phyloP scores from a whole-genome alignment of 2,888 invertebrate species.

The Coelogynopora nodosa region DNA sequence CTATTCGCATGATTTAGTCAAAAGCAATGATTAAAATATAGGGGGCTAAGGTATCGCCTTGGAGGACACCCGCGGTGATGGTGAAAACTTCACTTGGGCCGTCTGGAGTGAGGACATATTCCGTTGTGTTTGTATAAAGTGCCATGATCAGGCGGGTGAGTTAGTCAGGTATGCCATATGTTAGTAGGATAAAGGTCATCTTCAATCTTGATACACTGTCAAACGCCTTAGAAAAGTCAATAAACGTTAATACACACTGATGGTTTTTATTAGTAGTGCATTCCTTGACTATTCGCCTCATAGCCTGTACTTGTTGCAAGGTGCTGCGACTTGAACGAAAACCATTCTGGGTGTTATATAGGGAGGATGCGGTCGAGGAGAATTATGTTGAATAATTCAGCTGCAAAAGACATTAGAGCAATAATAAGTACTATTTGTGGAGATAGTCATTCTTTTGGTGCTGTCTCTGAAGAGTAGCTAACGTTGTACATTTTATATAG shows the following conservation, averaged over 20 bases:
- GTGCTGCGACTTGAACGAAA: background rate
- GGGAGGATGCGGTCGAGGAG: too few relatives aligned
- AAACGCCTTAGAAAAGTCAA: constrained; percentile 10
- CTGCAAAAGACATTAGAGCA: too few relatives aligned
- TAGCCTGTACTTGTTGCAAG: background rate
- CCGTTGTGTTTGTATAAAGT: background rate
- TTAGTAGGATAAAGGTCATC: background rate
- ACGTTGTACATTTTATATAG: too few relatives aligned
- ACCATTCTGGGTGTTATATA: too few relatives aligned
- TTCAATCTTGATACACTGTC: background rate
- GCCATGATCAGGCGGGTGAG: background rate
- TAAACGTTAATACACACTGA: background rate
- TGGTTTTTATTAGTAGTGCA: background rate
- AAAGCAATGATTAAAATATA: background rate
- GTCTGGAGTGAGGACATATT: background rate
- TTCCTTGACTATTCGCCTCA: background rate
- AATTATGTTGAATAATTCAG: too few relatives aligned
- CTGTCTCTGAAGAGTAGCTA: too few relatives aligned
- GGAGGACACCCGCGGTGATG: background rate
- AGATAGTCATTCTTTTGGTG: too few relatives aligned
- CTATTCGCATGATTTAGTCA: constrained; percentile 9
- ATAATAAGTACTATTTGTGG: too few relatives aligned
- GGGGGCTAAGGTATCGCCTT: background rate
- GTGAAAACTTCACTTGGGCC: background rate
- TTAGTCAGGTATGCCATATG: background rate